Conservation (phyloP, 1,140 invertebrate species). For the Holcopasites calliopsidis region DNA sequence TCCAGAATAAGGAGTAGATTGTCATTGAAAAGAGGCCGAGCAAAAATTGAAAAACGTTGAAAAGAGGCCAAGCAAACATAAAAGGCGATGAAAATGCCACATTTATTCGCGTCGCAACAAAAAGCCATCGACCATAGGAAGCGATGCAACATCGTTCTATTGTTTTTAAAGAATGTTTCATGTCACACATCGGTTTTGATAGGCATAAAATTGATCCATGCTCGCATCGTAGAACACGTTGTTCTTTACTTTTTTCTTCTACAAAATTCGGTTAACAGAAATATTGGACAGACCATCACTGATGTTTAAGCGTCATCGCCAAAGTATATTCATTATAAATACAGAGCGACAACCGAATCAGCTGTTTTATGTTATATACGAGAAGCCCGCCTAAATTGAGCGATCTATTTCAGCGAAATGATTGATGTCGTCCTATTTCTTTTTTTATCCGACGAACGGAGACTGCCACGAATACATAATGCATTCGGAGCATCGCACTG, state of each 20-base stretch:
- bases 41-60: no score
- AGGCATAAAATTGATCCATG: conserved; percentile 63
- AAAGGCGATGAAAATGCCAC: not conserved
- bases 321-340: not conserved
- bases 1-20: no score
- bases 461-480: not conserved
- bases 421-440: not conserved
- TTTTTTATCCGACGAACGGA: not conserved
- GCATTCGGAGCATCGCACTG: not conserved
- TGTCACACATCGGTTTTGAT: conserved; percentile 54
- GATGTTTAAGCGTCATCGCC: no score
- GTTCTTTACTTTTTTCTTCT: conserved; percentile 28
- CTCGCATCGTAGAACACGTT: conserved; percentile 48
- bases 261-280: not conserved
- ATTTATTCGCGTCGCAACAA: conserved; percentile 28
- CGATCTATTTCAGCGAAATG: not conserved
- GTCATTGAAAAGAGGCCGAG: not conserved
- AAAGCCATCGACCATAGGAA: conserved; percentile 46
- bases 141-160: conserved; percentile 29
- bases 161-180: conserved; percentile 58
- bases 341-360: not conserved
- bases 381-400: not conserved
- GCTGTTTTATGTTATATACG: not conserved
- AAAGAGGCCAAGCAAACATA: not conserved
- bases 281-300: not conserved